Evolutionary conservation across 2,888 invertebrate species (phyloP).

Genomic region (Dromius quadrimaculatus): DNA sequence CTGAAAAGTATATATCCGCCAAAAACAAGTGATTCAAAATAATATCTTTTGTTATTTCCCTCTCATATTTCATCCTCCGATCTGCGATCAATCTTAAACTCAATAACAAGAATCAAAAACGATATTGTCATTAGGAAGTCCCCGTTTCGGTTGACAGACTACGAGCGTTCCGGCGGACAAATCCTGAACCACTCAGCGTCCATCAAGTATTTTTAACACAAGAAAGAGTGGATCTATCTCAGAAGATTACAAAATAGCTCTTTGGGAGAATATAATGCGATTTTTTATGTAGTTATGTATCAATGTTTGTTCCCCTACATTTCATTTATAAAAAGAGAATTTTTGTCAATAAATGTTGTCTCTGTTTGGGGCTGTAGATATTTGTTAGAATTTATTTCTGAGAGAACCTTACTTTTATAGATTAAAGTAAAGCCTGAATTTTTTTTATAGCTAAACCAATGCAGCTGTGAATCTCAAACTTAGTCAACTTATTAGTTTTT

Average conservation of each 20-base stretch:
- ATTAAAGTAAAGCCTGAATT: no score
- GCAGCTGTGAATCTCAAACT: no score
- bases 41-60: constrained; percentile 21
- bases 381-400: no score
- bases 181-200: constrained; percentile 33
- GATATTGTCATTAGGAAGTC: constrained; percentile 36
- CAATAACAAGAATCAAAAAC: constrained; percentile 23
- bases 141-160: constrained; percentile 31
- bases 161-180: constrained; percentile 19
- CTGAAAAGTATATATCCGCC: no score
- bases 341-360: no score
- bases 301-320: constrained; percentile 45
- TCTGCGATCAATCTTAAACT: constrained; percentile 32
- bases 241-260: not conserved
- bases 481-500: no score
- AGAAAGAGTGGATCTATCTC: not conserved
- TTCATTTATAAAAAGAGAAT: constrained; percentile 38
- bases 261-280: no score
- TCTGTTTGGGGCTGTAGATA: no score
- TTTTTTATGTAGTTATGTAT: no score
- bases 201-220: constrained; percentile 17
- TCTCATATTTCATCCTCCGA: constrained; percentile 19
- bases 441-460: no score
- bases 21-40: no score
- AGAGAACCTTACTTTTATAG: no score